Conservation (phyloP, 92 coral and sea anemone genomes). For the Zoanthus solanderi region DNA sequence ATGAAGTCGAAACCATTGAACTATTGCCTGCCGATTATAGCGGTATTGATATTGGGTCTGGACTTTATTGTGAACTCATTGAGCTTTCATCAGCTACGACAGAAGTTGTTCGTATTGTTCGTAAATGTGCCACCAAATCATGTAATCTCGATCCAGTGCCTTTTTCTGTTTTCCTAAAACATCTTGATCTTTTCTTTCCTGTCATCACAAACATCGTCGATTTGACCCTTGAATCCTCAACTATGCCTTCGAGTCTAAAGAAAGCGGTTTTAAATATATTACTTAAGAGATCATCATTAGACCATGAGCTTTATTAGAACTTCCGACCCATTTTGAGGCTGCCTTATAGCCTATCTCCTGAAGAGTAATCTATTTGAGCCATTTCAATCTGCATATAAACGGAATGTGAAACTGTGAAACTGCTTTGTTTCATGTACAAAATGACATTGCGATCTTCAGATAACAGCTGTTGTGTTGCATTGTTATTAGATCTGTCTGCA, state of each 20-base stretch:
- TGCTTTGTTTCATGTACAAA: constrained; percentile 56
- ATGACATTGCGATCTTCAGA: constrained; percentile 49
- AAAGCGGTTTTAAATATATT: constrained; percentile 43
- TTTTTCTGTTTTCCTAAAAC: constrained; percentile 46
- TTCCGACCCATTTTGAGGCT: constrained; percentile 44
- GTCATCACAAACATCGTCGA: constrained; percentile 67
- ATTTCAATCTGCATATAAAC: constrained; percentile 41
- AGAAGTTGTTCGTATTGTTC: constrained; percentile 38
- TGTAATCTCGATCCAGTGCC: constrained; percentile 64
- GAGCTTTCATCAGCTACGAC: constrained; percentile 45
- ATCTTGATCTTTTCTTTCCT: constrained; percentile 57
- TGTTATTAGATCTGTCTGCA: constrained; percentile 15
- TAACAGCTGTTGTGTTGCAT: constrained; percentile 40
- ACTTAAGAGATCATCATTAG: constrained; percentile 50
- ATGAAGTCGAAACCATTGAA: too few species aligned
- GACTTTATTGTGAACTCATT: constrained; percentile 37
- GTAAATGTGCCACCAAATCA: constrained; percentile 41
- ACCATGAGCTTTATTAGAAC: constrained; percentile 45
- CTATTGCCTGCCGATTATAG: too few species aligned
- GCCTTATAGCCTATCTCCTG: constrained; percentile 39
- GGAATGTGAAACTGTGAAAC: constrained; percentile 53
- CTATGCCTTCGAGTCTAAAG: constrained; percentile 55
- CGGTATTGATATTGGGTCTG: constrained; percentile 24
- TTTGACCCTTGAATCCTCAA: constrained; percentile 47
- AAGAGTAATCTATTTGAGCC: constrained; percentile 2